Percentiles rank a stretch among this genome's conserved stretches.
phyloP scores from a whole-genome alignment of 2,888 invertebrate genomes.

The Spodoptera exigua region DNA sequence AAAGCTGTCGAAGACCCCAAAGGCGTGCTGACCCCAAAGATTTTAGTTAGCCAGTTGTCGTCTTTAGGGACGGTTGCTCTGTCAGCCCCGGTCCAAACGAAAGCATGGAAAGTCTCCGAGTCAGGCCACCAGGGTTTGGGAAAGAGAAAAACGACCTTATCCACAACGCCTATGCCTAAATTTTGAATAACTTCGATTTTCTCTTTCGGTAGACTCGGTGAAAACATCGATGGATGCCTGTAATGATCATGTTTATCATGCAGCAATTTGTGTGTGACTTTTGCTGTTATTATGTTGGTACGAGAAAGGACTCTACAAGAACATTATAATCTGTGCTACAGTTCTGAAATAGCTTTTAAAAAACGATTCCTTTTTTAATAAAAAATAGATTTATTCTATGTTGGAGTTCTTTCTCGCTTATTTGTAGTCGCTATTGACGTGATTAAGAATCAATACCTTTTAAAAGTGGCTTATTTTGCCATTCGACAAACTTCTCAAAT shows the following conservation, averaged over 20 bases:
- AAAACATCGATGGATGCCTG: slow-evolving; percentile 89
- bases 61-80: slow-evolving; percentile 33
- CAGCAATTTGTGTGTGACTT: too few relatives aligned
- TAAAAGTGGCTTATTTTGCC: too few relatives aligned
- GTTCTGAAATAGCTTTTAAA: too few relatives aligned
- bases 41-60: slow-evolving; percentile 62
- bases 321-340: too few relatives aligned
- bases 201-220: slow-evolving; percentile 85
- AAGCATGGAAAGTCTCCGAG: slow-evolving; percentile 55
- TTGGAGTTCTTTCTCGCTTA: too few relatives aligned
- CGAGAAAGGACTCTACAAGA: too few relatives aligned
- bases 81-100: slow-evolving; percentile 79
- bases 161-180: slow-evolving; percentile 90
- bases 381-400: too few relatives aligned
- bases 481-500: too few relatives aligned
- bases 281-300: too few relatives aligned
- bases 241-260: slow-evolving; percentile 3
- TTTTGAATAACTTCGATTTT: slow-evolving; percentile 88
- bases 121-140: slow-evolving; percentile 91
- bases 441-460: too few relatives aligned
- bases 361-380: too few relatives aligned
- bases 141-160: slow-evolving; percentile 92
- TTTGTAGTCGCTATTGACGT: too few relatives aligned
- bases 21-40: slow-evolving; percentile 59
- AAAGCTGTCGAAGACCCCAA: slow-evolving; percentile 53